Base-by-base conservation (phyloP, 1,140 invertebrate genomes). In the Drosophila simulans region DNA sequence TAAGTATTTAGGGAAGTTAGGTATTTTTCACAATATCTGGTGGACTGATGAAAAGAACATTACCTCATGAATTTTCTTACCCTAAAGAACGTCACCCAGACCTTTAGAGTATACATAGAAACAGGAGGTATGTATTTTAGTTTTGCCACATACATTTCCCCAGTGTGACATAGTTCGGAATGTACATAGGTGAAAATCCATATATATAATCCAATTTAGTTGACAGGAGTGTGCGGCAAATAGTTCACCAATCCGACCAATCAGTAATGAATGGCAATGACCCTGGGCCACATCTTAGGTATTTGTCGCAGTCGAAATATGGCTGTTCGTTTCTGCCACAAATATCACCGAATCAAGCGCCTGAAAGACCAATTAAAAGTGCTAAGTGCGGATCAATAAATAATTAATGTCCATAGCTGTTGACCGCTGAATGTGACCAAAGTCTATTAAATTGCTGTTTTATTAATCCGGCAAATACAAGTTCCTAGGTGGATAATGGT, bases 161-260 rank as follows among this genome's bases (percentile, higher is more conserved):
- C 8, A 22, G 63, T 66, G 58, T 48, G 20, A 3, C 22, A 10
- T 46, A 11, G 15, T 43, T 20, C 7, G 35, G n/a, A 5, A 25
- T 5, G 49, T 4, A n/a, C n/a, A n/a, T n/a, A 27, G 22, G 64
- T 51, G 45, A 55, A 77, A 59, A 56, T 53, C 25, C 54, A 53
- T 76, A 72, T 60, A 68, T 78, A 64, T 60, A 49, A 27, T 56
- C 82, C 64, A 78, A 86, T 86, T 78, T 75, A 31, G 17, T 52
- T 48, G 34, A 49, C 54, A 20, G 40, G 27, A 65, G 52, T 34
- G 27, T 37, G 7, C 13, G 43, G 22, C 15, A 31, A 42, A 34
- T 48, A 17, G 43, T 10, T 17, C 55, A 48, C 35, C 22, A 34
- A 39, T 37, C 39, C 39, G 62, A 57, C 57, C 63, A 77, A 81